phyloP scores from a whole-genome alignment of 2,113 vertebrate species.

The Urocynchramus pylzowi region DNA sequence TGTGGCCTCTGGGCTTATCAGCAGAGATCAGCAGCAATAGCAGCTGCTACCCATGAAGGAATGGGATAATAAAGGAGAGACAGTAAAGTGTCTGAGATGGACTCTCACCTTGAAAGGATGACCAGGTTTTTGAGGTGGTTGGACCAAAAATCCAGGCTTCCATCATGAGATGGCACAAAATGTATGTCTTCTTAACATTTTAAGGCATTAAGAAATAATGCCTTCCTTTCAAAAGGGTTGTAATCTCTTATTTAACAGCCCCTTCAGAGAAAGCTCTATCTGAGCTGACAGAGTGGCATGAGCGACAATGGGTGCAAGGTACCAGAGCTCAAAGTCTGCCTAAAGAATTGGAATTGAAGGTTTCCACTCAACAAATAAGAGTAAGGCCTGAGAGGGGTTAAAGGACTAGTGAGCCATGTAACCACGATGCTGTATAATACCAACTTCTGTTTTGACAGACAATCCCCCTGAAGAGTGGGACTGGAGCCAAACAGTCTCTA shows the following conservation, averaged over 20 bases:
- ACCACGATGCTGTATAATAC: conserved; percentile 1
- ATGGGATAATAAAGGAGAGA: neutral
- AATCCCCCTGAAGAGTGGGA: conserved; percentile 34
- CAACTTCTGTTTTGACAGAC: conserved; percentile 55
- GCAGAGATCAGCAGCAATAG: neutral
- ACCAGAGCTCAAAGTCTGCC: neutral
- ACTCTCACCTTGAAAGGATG: neutral
- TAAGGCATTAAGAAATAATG: neutral
- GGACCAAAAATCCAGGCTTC: neutral
- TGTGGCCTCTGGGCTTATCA: neutral
- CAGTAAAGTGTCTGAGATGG: neutral
- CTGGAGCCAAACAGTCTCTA: conserved; percentile 47
- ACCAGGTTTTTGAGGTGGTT: neutral
- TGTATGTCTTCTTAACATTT: neutral
- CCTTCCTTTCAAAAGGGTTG: neutral
- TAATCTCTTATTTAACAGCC: neutral
- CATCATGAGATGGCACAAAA: neutral
- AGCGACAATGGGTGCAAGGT: neutral
- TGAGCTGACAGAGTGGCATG: neutral
- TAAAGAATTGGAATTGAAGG: neutral
- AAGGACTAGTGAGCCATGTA: neutral
- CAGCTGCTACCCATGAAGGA: neutral
- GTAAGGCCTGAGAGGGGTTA: conserved; percentile 7
- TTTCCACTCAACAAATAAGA: neutral
- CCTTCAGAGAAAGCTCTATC: neutral